Evolutionary conservation across 2,797 vertebrate genomes (phyloP), one percentile per base, ranked within the genome.

Genomic region (Myioborus miniatus): DNA sequence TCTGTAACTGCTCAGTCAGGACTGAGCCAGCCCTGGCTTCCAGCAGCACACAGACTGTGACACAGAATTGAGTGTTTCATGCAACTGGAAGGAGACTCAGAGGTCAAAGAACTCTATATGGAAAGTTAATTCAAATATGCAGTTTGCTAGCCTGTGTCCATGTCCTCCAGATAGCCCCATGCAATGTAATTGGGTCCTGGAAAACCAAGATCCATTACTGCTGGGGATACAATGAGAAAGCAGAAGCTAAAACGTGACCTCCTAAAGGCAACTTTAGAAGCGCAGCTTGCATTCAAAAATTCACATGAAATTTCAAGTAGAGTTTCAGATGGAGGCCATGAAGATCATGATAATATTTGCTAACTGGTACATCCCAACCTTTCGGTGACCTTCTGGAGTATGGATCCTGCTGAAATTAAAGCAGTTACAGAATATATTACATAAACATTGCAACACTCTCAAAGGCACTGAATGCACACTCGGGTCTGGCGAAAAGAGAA

Each of bases 371-470:
- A 2, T 58, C 49, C 60, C 80, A 64, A 4, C 12, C 46, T 78
- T 82, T 74, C 12, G 34, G 43, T 83, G 79, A 87, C 69, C 55
- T 94, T 86, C 50, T 79, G 82, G 49, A 81, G 80, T 29, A 75
- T 23, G 32, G 34, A 32, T 59, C 81, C 89, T 78, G 32, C 50
- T 81, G 55, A 90, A 92, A 80, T 65, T 37, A 85, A 87, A 91
- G n/a, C 56, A 12, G 2, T 52, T 62, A 62, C 13, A 78, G 62
- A 83, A 96, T 83, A 77, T 36, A 24, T 67, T 53, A 44, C 17
- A 67, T 9, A 68, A 81, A 81, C 19, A 32, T 9, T 32, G 50
- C 83, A 93, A 64, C 21, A 26, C 29, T 70, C 62, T 75, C 23
- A 47, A 77, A 89, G 30, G 62, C 74, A 67, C 44, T 69, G 49